Conservation (phyloP, 2,888 invertebrate genomes). For the Nebria salina region DNA sequence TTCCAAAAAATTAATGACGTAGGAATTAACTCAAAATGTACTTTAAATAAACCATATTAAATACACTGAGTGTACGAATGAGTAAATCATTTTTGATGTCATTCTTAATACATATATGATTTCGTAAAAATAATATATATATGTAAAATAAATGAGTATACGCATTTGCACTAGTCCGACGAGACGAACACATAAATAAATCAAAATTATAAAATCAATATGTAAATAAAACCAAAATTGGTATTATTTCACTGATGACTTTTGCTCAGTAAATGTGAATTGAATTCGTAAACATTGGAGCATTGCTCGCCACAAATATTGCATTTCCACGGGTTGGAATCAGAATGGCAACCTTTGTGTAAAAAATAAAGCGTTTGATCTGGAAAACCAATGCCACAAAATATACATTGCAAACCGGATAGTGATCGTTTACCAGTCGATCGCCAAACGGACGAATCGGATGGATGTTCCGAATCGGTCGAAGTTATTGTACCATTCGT, state of each 20-base stretch:
- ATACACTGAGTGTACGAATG: not conserved
- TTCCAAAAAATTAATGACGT: not conserved
- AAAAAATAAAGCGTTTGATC: slow-evolving; percentile 96
- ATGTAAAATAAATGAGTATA: not conserved
- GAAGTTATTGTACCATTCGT: slow-evolving; percentile 76
- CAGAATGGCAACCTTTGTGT: slow-evolving; percentile 98
- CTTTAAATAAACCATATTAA: not conserved
- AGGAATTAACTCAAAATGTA: not conserved
- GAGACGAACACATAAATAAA: not conserved
- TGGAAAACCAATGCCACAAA: slow-evolving; percentile 94
- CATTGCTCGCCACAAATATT: slow-evolving; percentile 97
- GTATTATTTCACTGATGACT: slow-evolving; percentile 75
- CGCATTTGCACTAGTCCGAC: not conserved
- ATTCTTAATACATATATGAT: not conserved
- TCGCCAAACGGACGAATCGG: slow-evolving; percentile 61
- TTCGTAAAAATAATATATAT: not conserved
- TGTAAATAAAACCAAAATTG: not conserved
- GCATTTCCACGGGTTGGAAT: slow-evolving; percentile 96
- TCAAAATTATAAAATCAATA: not conserved
- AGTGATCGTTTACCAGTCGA: slow-evolving; percentile 65
- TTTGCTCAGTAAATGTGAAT: slow-evolving; percentile 93
- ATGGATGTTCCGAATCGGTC: slow-evolving; percentile 71
- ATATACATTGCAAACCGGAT: slow-evolving; percentile 79
- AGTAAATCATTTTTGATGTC: not conserved
- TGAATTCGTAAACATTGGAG: slow-evolving; percentile 96